phyloP scores from a whole-genome alignment of 2,888 invertebrate genomes.

The Microctonus aethiopoides region DNA sequence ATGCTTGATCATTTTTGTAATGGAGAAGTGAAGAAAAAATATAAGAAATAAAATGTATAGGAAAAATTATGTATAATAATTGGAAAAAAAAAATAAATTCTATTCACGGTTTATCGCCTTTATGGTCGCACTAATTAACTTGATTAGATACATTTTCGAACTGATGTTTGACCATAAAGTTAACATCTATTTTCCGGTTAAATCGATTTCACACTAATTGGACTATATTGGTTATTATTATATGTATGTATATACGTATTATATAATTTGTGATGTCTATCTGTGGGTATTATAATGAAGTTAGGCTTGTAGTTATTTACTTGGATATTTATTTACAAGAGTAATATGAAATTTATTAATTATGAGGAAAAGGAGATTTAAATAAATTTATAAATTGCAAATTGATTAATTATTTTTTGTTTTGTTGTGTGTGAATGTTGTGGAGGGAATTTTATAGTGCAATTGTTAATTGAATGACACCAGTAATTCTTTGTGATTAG shows the following conservation, averaged over 20 bases:
- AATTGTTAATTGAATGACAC: background rate
- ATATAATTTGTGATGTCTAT: background rate
- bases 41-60: background rate
- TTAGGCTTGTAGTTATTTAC: too few species aligned
- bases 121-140: slow-evolving; percentile 26
- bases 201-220: slow-evolving; percentile 23
- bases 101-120: slow-evolving; percentile 29
- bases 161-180: slow-evolving; percentile 7
- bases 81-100: slow-evolving; percentile 26
- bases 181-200: slow-evolving; percentile 14
- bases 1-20: slow-evolving; percentile 53
- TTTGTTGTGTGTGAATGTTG: too few species aligned
- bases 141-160: slow-evolving; percentile 23
- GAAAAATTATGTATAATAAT: background rate
- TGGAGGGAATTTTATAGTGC: too few species aligned
- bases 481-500: background rate
- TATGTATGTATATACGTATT: background rate
- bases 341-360: too few species aligned
- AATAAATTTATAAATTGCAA: too few species aligned
- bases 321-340: too few species aligned
- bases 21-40: background rate
- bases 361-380: too few species aligned
- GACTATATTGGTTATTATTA: background rate
- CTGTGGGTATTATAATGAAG: too few species aligned
- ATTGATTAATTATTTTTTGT: too few species aligned